Conservation (phyloP, 2,113 vertebrate genomes). For the Muntiacus muntjak region DNA sequence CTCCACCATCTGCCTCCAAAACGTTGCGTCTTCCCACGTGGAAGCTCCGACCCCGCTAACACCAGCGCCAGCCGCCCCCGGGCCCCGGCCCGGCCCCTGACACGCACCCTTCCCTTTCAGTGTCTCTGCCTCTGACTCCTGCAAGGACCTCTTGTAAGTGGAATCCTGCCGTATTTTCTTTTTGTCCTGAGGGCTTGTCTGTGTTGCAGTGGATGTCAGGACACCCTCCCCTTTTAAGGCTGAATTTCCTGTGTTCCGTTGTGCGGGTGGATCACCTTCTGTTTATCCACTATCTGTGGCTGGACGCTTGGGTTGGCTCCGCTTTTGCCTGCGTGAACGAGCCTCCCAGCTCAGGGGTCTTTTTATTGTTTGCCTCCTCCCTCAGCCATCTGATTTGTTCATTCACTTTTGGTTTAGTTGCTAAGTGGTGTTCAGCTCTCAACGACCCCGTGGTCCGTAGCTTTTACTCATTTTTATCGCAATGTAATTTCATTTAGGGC, state of each 20-base stretch:
- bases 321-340: neutral
- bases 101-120: neutral
- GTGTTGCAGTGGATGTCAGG: neutral
- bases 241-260: neutral
- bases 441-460: neutral
- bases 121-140: neutral
- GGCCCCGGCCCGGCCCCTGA: no score
- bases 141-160: fast-evolving
- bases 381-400: neutral
- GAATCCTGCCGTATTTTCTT: neutral
- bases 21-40: neutral
- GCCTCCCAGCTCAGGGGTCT: neutral
- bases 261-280: fast-evolving
- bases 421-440: neutral
- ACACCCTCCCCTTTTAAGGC: neutral
- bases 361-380: neutral
- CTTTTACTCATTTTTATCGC: neutral
- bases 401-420: neutral
- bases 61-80: fast-evolving
- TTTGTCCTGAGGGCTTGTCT: neutral
- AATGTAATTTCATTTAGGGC: neutral
- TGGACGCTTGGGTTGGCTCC: neutral
- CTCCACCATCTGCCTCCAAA: fast-evolving
- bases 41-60: neutral
- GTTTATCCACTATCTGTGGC: neutral